Conservation (phyloP, 2,113 vertebrate genomes). For the Budorcas taxicolor region DNA sequence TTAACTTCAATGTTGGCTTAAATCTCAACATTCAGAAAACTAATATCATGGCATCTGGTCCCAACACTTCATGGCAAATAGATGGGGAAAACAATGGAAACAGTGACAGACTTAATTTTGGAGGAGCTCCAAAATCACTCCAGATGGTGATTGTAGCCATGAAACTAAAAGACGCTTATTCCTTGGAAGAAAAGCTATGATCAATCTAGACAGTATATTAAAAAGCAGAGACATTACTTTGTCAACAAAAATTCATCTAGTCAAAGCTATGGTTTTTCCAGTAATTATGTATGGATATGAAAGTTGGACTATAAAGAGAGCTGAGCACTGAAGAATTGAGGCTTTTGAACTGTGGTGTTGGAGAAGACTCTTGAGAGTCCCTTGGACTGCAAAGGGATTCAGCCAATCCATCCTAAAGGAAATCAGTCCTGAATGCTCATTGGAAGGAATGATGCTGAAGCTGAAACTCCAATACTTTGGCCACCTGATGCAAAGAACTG, state of each 20-base stretch:
- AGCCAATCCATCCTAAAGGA: neutral
- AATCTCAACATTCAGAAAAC: neutral
- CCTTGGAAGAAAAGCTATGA: neutral
- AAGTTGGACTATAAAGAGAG: neutral
- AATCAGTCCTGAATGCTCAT: neutral
- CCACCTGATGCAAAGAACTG: neutral
- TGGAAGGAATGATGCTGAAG: neutral
- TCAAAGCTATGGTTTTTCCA: neutral
- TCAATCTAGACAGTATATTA: neutral
- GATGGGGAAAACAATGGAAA: neutral
- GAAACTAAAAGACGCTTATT: neutral
- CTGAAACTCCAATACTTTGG: neutral
- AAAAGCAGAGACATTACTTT: neutral
- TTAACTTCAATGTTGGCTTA: neutral
- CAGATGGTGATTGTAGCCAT: neutral
- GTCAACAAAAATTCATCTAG: neutral
- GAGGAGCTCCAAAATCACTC: neutral
- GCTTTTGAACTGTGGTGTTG: neutral
- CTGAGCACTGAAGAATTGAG: rapidly evolving
- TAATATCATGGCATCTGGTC: neutral
- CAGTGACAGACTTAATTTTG: neutral
- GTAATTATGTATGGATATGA: neutral
- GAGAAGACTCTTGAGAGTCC: neutral
- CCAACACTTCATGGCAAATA: neutral
- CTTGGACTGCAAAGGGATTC: neutral